phyloP scores from a whole-genome alignment of 2,113 vertebrate species.

The Neopipo cinnamomea region DNA sequence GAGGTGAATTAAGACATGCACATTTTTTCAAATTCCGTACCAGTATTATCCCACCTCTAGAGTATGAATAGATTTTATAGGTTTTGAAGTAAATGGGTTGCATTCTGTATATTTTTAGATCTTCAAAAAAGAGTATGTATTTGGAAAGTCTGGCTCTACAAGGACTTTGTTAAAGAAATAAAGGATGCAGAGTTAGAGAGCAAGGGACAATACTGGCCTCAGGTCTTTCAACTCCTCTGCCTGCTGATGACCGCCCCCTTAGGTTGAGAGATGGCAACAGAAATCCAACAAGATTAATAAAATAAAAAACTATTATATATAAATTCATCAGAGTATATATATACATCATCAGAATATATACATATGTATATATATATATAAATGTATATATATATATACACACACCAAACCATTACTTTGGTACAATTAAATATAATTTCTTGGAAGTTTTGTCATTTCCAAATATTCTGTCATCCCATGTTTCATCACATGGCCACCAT shows the following conservation, averaged over 20 bases:
- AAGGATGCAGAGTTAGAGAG: neutral
- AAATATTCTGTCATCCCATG: neutral
- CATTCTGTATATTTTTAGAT: neutral
- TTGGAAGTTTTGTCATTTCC: neutral
- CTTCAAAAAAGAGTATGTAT: neutral
- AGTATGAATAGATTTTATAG: neutral
- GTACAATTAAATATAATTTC: neutral
- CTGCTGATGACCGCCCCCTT: neutral
- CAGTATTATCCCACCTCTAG: neutral
- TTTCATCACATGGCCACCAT: neutral
- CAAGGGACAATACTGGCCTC: neutral
- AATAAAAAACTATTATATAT: neutral
- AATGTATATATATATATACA: neutral
- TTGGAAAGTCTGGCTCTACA: neutral
- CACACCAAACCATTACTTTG: neutral
- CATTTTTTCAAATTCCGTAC: neutral
- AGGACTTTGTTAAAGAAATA: neutral
- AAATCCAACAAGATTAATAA: neutral
- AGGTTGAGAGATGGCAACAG: neutral
- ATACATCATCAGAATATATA: neutral
- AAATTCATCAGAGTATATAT: rapidly evolving
- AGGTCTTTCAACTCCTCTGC: neutral
- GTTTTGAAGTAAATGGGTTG: conserved; percentile 38
- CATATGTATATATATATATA: neutral
- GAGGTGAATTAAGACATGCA: neutral